Percentiles rank a stretch among this genome's conserved stretches.
These are phyloP conservation scores for Oreochromis tanganicae DNA, from an alignment of 2,113 vertebrate species.

Conservation along the genomic window DNA sequence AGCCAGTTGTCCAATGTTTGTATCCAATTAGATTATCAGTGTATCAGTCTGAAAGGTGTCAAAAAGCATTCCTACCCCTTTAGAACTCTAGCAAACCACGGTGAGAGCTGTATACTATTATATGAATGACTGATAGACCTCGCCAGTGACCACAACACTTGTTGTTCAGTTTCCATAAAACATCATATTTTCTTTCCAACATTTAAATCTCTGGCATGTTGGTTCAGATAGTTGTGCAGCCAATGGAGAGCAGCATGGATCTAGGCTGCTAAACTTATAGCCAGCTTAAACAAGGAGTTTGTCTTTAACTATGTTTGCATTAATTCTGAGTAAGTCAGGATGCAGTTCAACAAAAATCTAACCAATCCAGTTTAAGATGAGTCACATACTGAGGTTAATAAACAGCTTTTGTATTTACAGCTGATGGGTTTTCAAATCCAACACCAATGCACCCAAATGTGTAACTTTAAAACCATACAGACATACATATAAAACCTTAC, in stretches of 20 bases:
- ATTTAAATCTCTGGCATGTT: not conserved
- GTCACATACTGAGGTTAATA: not conserved
- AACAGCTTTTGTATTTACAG: not conserved
- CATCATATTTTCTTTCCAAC: not conserved
- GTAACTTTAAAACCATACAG: not conserved
- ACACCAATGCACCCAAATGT: not conserved
- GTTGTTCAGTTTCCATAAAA: no score
- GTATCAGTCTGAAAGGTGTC: not conserved
- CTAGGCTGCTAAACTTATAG: not conserved
- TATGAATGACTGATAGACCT: not conserved
- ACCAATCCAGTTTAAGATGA: not conserved
- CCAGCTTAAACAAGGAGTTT: not conserved
- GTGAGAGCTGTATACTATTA: not conserved
- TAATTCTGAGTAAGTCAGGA: not conserved
- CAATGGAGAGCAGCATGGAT: not conserved
- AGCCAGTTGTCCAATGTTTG: not conserved
- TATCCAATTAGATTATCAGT: not conserved
- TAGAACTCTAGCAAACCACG: not conserved
- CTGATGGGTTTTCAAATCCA: not conserved
- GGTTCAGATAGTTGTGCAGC: not conserved
- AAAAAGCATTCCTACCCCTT: not conserved
- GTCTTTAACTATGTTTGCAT: not conserved
- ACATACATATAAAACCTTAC: not conserved
- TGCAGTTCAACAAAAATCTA: not conserved
- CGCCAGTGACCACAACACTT: not conserved